Evolutionary conservation across 2,797 vertebrate species (phyloP), one percentile per base, ranked within the genome.

Genomic region (Sarcoramphus papa): DNA sequence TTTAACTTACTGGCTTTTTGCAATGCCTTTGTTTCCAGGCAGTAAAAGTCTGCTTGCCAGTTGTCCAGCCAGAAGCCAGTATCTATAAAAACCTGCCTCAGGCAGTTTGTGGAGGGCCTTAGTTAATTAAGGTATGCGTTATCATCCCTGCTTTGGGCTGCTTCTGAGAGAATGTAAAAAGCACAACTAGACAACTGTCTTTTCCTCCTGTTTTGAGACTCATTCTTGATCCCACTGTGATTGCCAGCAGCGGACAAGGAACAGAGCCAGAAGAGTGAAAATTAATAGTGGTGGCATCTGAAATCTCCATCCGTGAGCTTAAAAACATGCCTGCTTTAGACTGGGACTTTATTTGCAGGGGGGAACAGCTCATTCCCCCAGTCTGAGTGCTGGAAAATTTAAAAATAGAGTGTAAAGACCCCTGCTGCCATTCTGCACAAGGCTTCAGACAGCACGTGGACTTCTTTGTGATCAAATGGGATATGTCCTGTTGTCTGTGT

Each of bases 231-330:
- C 92, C 92, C 90, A 86, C 82, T 95, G 91, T 95, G 95, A 93
- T 67, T 95, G 93, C 89, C 95, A 96, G 92, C 91, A 95, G 93
- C 83, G 88, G 93, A 88, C 48, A 94, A 95, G 93, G 67, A 96
- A 93, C 79, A 63, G 76, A 96, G 96, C 94, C 95, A 94, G 93
- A 88, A 88, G 79, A 95, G 89, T 94, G 96, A 96, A 94, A 95
- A 96, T 96, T 96, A 94, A 92, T 95, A 94, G 76, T 35, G 22
- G 41, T 75, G 51, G 67, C 83, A 89, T 93, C 95, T 94, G 90
- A 95, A 95, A 92, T 88, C 85, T 85, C 79, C 83, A 87, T 91
- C 54, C 47, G 0, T 91, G 90, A 94, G 88, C 59, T 94, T 79
- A 88, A 96, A 92, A 95, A 88, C 56, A 76, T 47, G 79, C 51